Base-by-base conservation (phyloP, 2,113 vertebrate species). In the Alethe castanea region DNA sequence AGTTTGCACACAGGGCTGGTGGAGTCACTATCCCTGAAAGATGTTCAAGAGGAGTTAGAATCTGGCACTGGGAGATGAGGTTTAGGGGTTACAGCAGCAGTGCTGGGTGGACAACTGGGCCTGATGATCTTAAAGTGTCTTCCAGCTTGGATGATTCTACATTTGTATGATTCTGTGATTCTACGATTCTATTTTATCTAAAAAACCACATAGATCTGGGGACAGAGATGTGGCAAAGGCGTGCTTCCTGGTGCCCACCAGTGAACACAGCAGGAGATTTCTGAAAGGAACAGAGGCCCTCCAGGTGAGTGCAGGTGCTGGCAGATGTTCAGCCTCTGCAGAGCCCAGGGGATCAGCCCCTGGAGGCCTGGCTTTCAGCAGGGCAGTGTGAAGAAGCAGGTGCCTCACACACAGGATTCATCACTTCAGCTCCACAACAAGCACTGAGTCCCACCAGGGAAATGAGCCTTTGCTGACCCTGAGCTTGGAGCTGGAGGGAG, bases 351-450 rank as follows among this genome's bases (percentile, higher is more conserved):
- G 19, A 42, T 20, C 28, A 72, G 23, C 24, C 19, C 19, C 64
- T 31, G n/a, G 20, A 40, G 36, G 13, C 24, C 31, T 48, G 31
- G 50, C 3, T 40, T 56, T 70, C 12, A 9, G 47, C 52, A 66
- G 50, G 42, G 33, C 12, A 28, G 17, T 0, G 0, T 33, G 54
- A 60, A 44, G 62, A 22, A 40, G 40, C n/a, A 14, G 1, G 1
- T 28, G 29, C 81, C 54, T 45, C 17, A 19, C 3, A 9, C 29
- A 5, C 11, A 13, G 12, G 5, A 9, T 10, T 65, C 60, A 31
- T 28, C 6, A 0, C 25, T 45, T 18, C 31, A 20, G 47, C 19
- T 60, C 56, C 2, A 6, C 33, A 36, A 22, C 0, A 0, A 48
- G 48, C 19, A 2, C 10, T 13, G 20, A 1, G 0, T 19, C 28